phyloP scores from a whole-genome alignment of 2,888 invertebrate genomes.

The Athrips mouffetella region DNA sequence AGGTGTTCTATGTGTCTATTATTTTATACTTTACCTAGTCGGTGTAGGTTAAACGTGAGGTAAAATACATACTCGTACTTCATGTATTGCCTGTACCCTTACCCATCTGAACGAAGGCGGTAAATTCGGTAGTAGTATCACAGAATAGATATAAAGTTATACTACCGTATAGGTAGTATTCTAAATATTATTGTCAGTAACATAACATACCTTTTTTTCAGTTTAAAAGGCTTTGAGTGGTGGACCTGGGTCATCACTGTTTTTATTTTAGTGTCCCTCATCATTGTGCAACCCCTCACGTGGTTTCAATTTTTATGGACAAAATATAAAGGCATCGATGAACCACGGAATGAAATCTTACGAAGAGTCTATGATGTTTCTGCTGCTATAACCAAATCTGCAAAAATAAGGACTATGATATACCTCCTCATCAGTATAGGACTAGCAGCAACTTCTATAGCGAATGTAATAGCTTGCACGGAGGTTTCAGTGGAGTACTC shows the following conservation, averaged over 20 bases:
- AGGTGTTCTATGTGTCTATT: no score
- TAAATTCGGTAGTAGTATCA: no score
- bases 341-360: conserved; percentile 75
- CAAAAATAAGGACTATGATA: conserved; percentile 79
- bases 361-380: conserved; percentile 80
- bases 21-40: no score
- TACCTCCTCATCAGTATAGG: conserved; percentile 83
- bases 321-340: conserved; percentile 65
- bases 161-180: no score
- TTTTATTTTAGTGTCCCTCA: conserved; percentile 39
- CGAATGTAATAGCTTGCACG: conserved; percentile 78
- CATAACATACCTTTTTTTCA: no score
- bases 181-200: no score
- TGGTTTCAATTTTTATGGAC: conserved; percentile 88
- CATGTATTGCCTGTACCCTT: no score
- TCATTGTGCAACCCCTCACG: conserved; percentile 81
- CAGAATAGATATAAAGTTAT: no score
- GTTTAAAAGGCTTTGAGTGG: conserved; percentile 54
- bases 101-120: no score
- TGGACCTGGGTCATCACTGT: conserved; percentile 48
- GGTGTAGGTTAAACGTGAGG: no score
- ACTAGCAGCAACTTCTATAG: conserved; percentile 81
- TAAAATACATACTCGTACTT: no score
- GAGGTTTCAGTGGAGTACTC: conserved; percentile 43
- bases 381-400: conserved; percentile 79